phyloP scores from a whole-genome alignment of 2,888 invertebrate species.

The Cephus sareptanus region DNA sequence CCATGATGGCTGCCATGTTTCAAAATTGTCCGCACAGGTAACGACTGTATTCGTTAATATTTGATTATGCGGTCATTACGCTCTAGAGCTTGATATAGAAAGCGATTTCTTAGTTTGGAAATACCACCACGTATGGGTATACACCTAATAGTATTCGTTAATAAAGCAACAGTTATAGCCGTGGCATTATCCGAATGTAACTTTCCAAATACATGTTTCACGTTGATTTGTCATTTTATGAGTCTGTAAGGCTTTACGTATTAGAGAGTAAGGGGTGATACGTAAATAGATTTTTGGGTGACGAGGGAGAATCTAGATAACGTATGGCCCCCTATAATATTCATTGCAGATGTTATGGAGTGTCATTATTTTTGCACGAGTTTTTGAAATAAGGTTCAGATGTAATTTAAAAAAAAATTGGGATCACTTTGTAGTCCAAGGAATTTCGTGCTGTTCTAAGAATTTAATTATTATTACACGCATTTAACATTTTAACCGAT shows the following conservation, averaged over 20 bases:
- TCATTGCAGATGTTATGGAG: not conserved
- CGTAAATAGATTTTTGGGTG: not conserved
- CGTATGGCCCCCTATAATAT: not conserved
- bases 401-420: not conserved
- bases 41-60: constrained; percentile 47
- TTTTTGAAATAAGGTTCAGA: not conserved
- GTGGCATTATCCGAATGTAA: not conserved
- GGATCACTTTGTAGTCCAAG: not conserved
- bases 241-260: not conserved
- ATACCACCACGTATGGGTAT: not conserved
- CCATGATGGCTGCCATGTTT: constrained; percentile 37
- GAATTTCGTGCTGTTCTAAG: not conserved
- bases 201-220: not conserved
- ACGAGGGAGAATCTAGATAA: not conserved
- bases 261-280: not conserved
- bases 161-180: not conserved
- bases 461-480: not conserved
- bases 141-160: not conserved
- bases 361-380: not conserved
- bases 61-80: constrained; percentile 29
- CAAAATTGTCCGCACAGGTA: constrained; percentile 41
- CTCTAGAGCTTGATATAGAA: not conserved
- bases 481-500: not conserved
- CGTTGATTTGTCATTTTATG: not conserved
- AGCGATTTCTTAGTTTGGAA: not conserved